A percentile compares a stretch with the other conserved stretches of the same genome.
Conservation (phyloP, 2,113 vertebrate species). For the Poicephalus meyeri region DNA sequence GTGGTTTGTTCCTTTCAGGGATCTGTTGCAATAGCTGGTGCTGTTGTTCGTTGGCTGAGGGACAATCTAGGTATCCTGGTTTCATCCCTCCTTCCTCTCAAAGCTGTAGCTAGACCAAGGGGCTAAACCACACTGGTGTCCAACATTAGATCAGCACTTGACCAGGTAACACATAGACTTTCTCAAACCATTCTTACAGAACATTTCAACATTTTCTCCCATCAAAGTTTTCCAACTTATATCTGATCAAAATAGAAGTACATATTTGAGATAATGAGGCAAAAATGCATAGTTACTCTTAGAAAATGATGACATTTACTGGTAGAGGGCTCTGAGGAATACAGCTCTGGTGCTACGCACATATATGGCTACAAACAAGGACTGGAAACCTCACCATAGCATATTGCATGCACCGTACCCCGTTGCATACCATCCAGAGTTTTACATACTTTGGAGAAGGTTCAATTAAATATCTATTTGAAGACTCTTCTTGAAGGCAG, state of each 20-base stretch:
- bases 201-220: not conserved
- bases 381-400: not conserved
- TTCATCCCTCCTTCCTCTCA: not conserved
- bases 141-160: not conserved
- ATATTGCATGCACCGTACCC: not conserved
- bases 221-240: not conserved
- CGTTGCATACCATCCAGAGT: not conserved
- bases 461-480: not conserved
- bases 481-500: not conserved
- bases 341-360: not conserved
- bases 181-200: not conserved
- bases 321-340: not conserved
- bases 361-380: not conserved
- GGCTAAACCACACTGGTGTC: not conserved
- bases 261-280: not conserved
- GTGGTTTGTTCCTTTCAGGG: too few relatives aligned
- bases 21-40: too few relatives aligned
- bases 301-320: not conserved
- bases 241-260: not conserved
- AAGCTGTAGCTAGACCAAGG: not conserved
- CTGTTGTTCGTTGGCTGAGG: too few relatives aligned
- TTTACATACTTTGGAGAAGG: not conserved
- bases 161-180: not conserved
- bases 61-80: too few relatives aligned
- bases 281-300: not conserved